These are phyloP conservation scores for Salvelinus namaycush DNA, from an alignment of 2,113 vertebrate species.

Conservation along the genomic window DNA sequence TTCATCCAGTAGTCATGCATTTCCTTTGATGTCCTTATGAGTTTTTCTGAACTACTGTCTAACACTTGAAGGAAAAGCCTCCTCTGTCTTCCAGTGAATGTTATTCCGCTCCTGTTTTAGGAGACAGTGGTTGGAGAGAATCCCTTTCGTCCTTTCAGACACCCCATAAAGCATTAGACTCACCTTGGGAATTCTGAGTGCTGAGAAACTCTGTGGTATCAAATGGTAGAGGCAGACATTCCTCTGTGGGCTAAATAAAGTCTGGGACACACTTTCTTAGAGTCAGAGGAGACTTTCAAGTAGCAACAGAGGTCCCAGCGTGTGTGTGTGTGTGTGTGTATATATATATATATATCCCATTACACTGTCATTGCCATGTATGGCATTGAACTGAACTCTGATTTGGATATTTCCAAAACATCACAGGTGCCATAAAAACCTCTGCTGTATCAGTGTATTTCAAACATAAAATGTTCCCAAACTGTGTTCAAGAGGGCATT, in stretches of 20 bases:
- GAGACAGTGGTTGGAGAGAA: background rate
- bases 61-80: too few species aligned
- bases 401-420: conserved; percentile 2
- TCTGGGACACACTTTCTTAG: conserved; percentile 59
- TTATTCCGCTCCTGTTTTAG: too few species aligned
- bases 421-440: too few species aligned
- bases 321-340: conserved; percentile 5
- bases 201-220: conserved; percentile 52
- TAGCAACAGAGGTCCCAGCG: conserved; percentile 49
- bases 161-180: conserved; percentile 69
- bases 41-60: too few species aligned
- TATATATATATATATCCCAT: background rate
- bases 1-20: too few species aligned
- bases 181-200: conserved; percentile 59
- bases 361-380: conserved; percentile 5
- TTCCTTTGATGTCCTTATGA: too few species aligned
- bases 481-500: too few species aligned
- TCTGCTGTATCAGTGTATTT: too few species aligned
- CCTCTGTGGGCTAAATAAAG: conserved; percentile 66
- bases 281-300: conserved; percentile 67
- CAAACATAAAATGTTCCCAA: too few species aligned
- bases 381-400: background rate
- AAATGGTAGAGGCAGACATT: conserved; percentile 73
- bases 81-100: too few species aligned
- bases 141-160: conserved; percentile 48